A percentile compares a stretch with the other conserved stretches of the same genome.
Conservation (phyloP, 2,113 vertebrate genomes). For the Petaurus breviceps region DNA sequence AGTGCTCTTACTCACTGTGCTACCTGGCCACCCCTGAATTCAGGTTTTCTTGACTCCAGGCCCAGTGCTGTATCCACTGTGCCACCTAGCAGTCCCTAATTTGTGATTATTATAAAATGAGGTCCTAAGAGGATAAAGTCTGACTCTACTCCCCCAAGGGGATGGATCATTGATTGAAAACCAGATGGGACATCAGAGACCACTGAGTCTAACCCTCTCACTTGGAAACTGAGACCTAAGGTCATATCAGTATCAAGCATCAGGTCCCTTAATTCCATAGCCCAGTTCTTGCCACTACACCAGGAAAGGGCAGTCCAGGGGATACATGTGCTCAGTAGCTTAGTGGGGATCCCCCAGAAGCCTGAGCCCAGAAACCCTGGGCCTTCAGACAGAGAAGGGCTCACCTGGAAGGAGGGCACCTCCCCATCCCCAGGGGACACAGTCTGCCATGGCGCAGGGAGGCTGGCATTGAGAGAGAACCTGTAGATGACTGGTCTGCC, state of each 20-base stretch:
- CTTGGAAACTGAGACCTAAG: not conserved
- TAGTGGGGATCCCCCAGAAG: not conserved
- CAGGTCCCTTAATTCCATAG: not conserved
- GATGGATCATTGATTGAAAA: not conserved
- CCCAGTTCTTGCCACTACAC: not conserved
- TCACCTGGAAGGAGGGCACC: conserved; percentile 95
- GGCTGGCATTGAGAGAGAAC: conserved; percentile 92
- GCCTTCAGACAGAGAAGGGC: not conserved
- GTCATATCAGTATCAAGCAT: not conserved
- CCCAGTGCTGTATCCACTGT: too few species aligned
- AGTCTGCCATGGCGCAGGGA: conserved; percentile 90
- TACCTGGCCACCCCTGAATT: too few species aligned
- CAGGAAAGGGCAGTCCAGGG: not conserved
- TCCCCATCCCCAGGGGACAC: conserved; percentile 88
- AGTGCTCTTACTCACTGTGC: too few species aligned
- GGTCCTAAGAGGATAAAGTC: not conserved
- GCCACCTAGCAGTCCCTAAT: not conserved
- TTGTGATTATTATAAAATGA: not conserved
- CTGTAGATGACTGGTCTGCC: conserved; percentile 89
- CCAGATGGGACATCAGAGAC: not conserved
- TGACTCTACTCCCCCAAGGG: not conserved
- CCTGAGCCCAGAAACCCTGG: not conserved
- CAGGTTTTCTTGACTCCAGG: too few species aligned
- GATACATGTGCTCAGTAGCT: not conserved
- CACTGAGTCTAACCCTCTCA: not conserved